Evolutionary conservation across 2,113 vertebrate species (phyloP).

Genomic region (Heliornis fulica): DNA sequence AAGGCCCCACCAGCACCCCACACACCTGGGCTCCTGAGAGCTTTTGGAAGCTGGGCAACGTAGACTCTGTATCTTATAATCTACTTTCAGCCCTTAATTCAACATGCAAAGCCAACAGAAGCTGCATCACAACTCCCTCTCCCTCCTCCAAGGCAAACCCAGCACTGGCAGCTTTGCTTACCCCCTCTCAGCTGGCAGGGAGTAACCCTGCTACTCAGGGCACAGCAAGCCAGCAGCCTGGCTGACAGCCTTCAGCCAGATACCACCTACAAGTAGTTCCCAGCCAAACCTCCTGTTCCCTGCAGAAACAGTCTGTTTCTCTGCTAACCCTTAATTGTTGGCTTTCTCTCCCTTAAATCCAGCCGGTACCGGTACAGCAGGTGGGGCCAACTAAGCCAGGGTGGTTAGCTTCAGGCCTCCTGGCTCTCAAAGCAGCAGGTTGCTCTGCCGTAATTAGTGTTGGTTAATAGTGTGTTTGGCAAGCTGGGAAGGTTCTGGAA

Average conservation of each 20-base stretch:
- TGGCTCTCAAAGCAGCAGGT: constrained; percentile 4
- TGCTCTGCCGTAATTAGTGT: background rate
- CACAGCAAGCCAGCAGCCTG: fast-evolving
- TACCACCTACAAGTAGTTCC: background rate
- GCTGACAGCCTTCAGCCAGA: background rate
- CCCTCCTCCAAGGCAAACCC: background rate
- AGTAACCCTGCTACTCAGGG: background rate
- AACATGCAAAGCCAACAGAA: background rate
- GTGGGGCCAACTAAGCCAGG: background rate
- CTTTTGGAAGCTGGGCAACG: background rate
- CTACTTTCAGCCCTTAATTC: background rate
- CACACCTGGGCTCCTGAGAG: background rate
- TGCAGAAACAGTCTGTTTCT: background rate
- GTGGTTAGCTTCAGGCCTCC: background rate
- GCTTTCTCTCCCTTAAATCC: constrained; percentile 11
- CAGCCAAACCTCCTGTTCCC: background rate
- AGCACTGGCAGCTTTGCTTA: fast-evolving
- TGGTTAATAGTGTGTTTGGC: constrained; percentile 1
- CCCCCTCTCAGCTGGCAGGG: background rate
- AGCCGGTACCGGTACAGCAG: constrained; percentile 20
- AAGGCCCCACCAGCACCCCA: background rate
- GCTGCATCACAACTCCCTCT: background rate
- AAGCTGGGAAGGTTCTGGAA: background rate
- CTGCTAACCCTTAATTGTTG: background rate
- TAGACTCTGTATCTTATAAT: background rate